Base-by-base conservation (phyloP, 2,797 vertebrate species). In the Buphagus erythrorhynchus region DNA sequence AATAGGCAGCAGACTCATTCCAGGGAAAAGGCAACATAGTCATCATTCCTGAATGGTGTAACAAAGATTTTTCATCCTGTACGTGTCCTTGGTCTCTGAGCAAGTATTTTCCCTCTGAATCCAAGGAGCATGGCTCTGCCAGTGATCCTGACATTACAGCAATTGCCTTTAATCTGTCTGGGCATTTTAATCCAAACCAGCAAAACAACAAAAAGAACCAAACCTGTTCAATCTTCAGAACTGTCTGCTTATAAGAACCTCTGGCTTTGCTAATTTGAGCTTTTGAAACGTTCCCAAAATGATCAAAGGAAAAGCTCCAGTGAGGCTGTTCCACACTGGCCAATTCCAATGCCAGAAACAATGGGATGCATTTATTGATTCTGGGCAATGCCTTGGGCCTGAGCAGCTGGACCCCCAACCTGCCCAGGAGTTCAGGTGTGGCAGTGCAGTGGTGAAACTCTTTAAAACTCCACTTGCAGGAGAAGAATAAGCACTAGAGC, bases 41-140 rank as follows among this genome's bases (percentile, higher is more conserved):
- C 38, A 9, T 36, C 48, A 31, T 10, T 90, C n/a, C 66, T 81
- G 68, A 80, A 57, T 16, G 35, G 49, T 2, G 0, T 38, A 78
- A 73, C 11, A n/a, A 40, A 63, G n/a, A 51, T 63, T 83, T 80
- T 48, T 93, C 57, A 82, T n/a, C 66, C 54, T 72, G 7, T 26
- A 11, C 2, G 0, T 77, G 49, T 6, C 38, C 63, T 66, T 49
- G 42, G 35, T 62, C 49, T 57, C 61, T 40, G 43, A 72, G 31
- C 12, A 92, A 57, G 31, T 8, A 18, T 7, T 38, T 86, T 74
- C 38, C 69, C 73, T 57, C 31, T 17, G 36, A 49, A 42, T 49
- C 58, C 0, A 3, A 38, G 25, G 17, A 80, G 14, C 4, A 8
- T 11, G 33, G 21, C 33, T 51, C 31, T 21, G 1, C 10, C 48